Base-by-base conservation (phyloP, 2,797 vertebrate species). In the Gorsachius magnificus region DNA sequence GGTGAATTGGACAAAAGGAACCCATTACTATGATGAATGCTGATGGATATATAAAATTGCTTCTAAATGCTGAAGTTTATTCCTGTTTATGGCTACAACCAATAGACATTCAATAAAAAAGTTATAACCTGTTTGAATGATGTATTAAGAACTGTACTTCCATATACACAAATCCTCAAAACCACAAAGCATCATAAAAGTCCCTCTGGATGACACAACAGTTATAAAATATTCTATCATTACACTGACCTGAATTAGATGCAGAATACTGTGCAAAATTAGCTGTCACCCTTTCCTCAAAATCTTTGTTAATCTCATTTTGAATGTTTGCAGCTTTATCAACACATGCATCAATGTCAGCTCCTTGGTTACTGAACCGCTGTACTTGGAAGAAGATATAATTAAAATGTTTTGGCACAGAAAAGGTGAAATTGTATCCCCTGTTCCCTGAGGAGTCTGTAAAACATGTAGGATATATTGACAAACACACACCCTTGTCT, bases 261-360 rank as follows among this genome's bases (percentile, higher is more conserved):
- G 98, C 98, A 99, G 98, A 99, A 99, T 98, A 99, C 98, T 99
- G 99, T 98, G 98, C 98, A 99, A 99, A 99, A 99, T 99, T 99
- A 99, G 99, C 99, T 99, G 99, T 99, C 99, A 99, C 98, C 98
- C 98, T 99, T 99, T 99, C 98, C 99, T 99, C 99, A 99, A 99
- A 99, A 99, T 99, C 99, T 99, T 99, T 99, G 99, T 99, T 99
- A 99, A 99, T 99, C 99, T 99, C 98, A 99, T 99, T 99, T 99
- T 99, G 99, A 99, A 99, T 99, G 99, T 99, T 99, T 99, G 99
- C 99, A 99, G 99, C 99, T 99, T 99, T 99, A 99, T 99, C 99
- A 99, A 99, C 99, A 99, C 99, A 99, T 99, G 99, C 99, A 99
- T 99, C 99, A 99, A 99, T 99, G 99, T 99, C 99, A 99, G 98